Base-by-base conservation (phyloP, 2,888 invertebrate species). In the Hecatera dysodea region DNA sequence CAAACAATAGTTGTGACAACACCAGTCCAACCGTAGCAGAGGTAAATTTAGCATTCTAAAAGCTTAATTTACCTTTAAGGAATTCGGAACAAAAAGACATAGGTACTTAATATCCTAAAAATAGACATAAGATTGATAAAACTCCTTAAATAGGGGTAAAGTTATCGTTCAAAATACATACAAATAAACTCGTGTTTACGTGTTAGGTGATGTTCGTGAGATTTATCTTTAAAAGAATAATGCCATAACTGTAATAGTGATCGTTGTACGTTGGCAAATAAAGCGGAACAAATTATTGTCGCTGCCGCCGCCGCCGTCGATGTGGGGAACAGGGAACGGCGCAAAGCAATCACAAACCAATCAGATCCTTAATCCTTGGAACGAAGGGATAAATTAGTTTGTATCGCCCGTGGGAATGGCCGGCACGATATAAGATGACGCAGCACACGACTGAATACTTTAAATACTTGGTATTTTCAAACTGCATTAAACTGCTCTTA, bases 221-320 rank as follows among this genome's bases (percentile, higher is more conserved):
- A 70, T 76, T 70, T 81, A 85, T 86, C 72, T 75, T 80, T 87
- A 71, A 81, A 77, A 75, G 74, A 73, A 79, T 82, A 57, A 81
- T 81, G 72, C 77, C 80, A 80, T 81, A 83, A 84, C 82, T 76
- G 80, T 78, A 75, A 69, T 81, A 75, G 82, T 84, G 86, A 86
- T 88, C 86, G 79, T 77, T 83, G 84, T 84, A 84, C 85, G 86
- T 86, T 87, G 82, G 89, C 90, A 90, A 93, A 92, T 91, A 90
- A 90, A 90, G 88, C 89, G 89, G 86, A 90, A 91, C 90, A 85
- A 90, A 91, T 90, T 88, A 87, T 86, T 88, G 89, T 86, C 86
- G 86, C 80, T 81, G 85, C 82, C 83, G 86, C 80, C 81, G 85
- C 82, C 83, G 75, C 81, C 81, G 78, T 80, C 77, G 78, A 75